Conservation (phyloP, 2,113 vertebrate species). For the Tympanuchus pallidicinctus region DNA sequence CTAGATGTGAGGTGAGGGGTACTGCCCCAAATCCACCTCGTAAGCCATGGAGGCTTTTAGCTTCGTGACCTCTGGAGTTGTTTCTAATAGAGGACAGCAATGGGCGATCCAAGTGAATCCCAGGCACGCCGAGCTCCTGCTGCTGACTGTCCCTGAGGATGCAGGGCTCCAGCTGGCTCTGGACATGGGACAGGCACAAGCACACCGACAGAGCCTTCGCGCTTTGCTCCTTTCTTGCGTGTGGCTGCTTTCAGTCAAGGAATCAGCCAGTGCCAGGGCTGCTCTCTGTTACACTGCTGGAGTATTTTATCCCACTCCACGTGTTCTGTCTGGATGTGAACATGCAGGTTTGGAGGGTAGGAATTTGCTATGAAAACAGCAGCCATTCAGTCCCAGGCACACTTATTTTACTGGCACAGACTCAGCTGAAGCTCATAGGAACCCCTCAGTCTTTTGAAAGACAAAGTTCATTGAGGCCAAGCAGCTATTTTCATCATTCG, state of each 20-base stretch:
- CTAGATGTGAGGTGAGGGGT: not conserved
- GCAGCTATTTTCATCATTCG: not conserved
- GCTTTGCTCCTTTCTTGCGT: not conserved
- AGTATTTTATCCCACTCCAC: not conserved
- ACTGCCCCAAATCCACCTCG: not conserved
- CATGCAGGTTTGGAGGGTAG: not conserved
- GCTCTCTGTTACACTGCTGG: not conserved
- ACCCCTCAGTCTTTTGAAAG: not conserved
- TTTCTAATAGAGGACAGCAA: not conserved
- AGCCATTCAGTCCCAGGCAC: not conserved
- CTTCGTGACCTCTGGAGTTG: not conserved
- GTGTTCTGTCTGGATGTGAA: not conserved
- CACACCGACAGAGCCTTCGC: not conserved
- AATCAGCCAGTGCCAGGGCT: not conserved
- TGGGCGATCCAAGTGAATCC: not conserved
- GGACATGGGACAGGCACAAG: fast-evolving
- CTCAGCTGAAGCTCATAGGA: not conserved
- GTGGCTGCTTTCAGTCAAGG: not conserved
- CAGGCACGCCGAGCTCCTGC: fast-evolving
- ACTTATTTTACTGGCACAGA: not conserved
- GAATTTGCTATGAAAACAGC: not conserved
- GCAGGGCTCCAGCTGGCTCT: not conserved
- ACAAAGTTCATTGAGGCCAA: not conserved
- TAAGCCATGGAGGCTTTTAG: not conserved
- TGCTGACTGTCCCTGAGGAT: not conserved